Base-by-base conservation (phyloP, 2,888 invertebrate genomes). In the Drosophila tripunctata region DNA sequence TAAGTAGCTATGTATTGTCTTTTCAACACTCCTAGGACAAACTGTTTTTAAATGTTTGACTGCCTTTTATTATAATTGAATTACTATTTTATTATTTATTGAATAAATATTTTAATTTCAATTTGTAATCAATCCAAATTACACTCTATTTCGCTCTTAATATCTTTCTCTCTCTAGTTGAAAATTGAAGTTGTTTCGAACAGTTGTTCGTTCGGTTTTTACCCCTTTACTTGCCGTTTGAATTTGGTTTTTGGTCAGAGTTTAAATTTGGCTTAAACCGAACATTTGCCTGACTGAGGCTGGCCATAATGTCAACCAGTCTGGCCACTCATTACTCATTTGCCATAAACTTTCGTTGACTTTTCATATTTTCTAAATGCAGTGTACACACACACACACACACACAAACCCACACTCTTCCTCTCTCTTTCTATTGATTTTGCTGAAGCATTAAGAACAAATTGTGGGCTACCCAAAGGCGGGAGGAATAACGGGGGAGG, bases 281-380 rank as follows among this genome's bases (percentile, higher is more conserved):
- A 27, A 27, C 43, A 45, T 45, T 41, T 50, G 43, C 19, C 38
- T 8, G 35, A n/a, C 48, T 60, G 45, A 30, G 21, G 38, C 30
- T 58, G 38, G 58, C 63, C 68, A 67, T 64, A 80, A 64, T 72
- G 82, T 63, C 82, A 81, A 56, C 71, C 76, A 63, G 63, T 58
- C 73, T 69, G 78, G 61, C 71, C 77, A 83, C 87, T 86, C 87
- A 86, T 83, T 83, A 75, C 81, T 83, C 82, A 83, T 86, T 86
- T 77, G 75, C 81, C 73, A 72, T 77, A 75, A 83, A 83, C 73
- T 83, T 83, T 86, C 61, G 72, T 67, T 71, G 77, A 86, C 87
- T 86, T 83, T 83, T 83, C 84, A 80, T 86, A 86, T 80, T 77
- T 86, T 78, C 79, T 67, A 68, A 78, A 72, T 75, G 63, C 75